Conservation (phyloP, 2,888 invertebrate genomes). For the Steinernema hermaphroditum region DNA sequence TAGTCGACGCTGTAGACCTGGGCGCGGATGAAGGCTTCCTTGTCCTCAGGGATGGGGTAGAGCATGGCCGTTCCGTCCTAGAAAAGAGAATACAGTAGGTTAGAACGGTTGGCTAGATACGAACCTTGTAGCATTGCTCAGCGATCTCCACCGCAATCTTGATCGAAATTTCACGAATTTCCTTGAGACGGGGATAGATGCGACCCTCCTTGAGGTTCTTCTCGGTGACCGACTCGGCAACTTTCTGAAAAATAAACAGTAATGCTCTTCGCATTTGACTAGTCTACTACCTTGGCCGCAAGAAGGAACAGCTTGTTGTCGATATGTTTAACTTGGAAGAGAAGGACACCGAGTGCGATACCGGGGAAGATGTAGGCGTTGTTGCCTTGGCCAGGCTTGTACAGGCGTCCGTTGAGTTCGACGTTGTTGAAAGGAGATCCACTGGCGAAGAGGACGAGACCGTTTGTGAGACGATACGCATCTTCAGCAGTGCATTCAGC, state of each 20-base stretch:
- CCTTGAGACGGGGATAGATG: slow-evolving; percentile 84
- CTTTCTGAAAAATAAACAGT: slow-evolving; percentile 71
- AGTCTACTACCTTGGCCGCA: slow-evolving; percentile 78
- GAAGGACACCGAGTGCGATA: slow-evolving; percentile 85
- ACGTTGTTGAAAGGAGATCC: slow-evolving; percentile 94
- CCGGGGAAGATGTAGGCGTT: slow-evolving; percentile 98
- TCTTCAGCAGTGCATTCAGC: slow-evolving; percentile 99
- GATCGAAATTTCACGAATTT: slow-evolving; percentile 83
- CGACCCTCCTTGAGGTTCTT: slow-evolving; percentile 81
- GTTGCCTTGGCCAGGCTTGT: slow-evolving; percentile 91
- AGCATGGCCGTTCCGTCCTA: slow-evolving; percentile 68
- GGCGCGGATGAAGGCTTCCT: slow-evolving; percentile 69
- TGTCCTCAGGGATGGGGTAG: slow-evolving; percentile 71
- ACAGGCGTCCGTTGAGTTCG: slow-evolving; percentile 78
- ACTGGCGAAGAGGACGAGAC: slow-evolving; percentile 87
- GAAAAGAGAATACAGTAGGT: slow-evolving; percentile 9
- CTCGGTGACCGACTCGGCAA: slow-evolving; percentile 81
- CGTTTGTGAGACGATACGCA: slow-evolving; percentile 85
- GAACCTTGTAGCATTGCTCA: slow-evolving; percentile 77
- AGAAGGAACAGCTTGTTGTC: slow-evolving; percentile 89
- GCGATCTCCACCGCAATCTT: slow-evolving; percentile 82
- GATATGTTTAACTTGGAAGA: slow-evolving; percentile 88
- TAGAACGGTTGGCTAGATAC: slow-evolving; percentile 63
- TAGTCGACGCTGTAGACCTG: slow-evolving; percentile 69
- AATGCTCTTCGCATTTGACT: background rate